Conservation (phyloP, 92 coral and sea anemone species). For the Zoanthus sociatus region DNA sequence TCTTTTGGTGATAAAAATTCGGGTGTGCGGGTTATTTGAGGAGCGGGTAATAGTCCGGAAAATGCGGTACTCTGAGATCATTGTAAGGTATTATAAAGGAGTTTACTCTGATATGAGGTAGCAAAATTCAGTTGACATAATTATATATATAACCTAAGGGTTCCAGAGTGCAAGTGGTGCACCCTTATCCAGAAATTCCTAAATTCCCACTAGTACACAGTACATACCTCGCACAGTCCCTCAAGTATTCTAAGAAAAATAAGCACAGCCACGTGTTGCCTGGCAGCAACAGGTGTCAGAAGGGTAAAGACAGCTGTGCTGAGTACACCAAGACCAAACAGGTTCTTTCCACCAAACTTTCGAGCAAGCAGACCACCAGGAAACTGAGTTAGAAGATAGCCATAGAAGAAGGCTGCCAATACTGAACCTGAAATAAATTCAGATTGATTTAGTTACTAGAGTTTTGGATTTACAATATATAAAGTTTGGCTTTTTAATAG, state of each 20-base stretch:
- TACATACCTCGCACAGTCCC: constrained; percentile 87
- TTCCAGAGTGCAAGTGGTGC: no score
- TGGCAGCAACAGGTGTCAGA: constrained; percentile 85
- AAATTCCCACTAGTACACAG: no score
- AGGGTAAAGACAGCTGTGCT: constrained; percentile 83
- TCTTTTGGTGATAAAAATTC: no score
- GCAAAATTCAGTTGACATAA: no score
- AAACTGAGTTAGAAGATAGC: constrained; percentile 88
- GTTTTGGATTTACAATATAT: neutral
- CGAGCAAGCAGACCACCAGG: constrained; percentile 92
- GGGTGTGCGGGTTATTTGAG: no score
- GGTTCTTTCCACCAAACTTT: constrained; percentile 93
- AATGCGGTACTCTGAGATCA: no score
- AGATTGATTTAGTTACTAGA: neutral
- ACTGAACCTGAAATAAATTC: constrained; percentile 71
- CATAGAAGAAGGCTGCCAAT: constrained; percentile 92
- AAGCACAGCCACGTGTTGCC: constrained; percentile 72
- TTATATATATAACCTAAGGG: no score
- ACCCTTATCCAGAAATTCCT: no score
- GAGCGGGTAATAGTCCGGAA: no score
- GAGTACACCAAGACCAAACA: constrained; percentile 91
- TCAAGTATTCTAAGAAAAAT: constrained; percentile 80
- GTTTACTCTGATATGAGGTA: no score
- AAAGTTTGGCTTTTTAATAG: neutral
- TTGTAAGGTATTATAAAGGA: no score